Evolutionary conservation across 2,113 vertebrate species (phyloP).

Genomic region (Athene cunicularia): DNA sequence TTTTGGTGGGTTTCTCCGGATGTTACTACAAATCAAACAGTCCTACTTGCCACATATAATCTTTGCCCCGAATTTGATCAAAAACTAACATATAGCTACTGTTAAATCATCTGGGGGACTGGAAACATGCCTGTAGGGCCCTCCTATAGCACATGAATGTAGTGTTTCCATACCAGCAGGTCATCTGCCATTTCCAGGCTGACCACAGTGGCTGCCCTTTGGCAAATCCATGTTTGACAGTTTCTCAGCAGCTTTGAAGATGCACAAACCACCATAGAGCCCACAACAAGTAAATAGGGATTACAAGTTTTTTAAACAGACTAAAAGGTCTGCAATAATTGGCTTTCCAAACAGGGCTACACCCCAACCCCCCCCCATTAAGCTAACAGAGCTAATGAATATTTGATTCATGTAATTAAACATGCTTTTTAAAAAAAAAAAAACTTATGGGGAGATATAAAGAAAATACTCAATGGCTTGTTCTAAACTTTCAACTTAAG

Average conservation of each 20-base stretch:
- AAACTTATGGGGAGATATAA: neutral
- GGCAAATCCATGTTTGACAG: neutral
- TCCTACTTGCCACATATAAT: neutral
- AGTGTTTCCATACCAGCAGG: neutral
- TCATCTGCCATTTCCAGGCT: neutral
- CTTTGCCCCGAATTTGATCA: neutral
- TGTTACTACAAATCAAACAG: neutral
- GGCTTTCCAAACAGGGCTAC: neutral
- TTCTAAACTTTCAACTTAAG: neutral
- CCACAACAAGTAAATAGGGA: neutral
- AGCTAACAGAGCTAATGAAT: neutral
- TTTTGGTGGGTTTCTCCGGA: neutral
- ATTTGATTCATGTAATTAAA: neutral
- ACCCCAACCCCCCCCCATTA: neutral
- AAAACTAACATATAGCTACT: neutral
- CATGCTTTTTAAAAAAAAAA: too few relatives aligned
- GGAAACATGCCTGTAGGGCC: neutral
- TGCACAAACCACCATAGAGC: neutral
- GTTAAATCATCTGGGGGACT: neutral
- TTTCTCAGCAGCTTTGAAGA: neutral
- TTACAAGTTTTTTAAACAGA: neutral
- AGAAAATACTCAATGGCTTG: neutral
- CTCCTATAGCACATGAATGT: fast-evolving
- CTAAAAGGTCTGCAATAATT: neutral
- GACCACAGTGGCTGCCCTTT: neutral